Evolutionary conservation across 2,888 invertebrate genomes (phyloP), one percentile per base, ranked within the genome.

Genomic region (Cartodere bifasciata): DNA sequence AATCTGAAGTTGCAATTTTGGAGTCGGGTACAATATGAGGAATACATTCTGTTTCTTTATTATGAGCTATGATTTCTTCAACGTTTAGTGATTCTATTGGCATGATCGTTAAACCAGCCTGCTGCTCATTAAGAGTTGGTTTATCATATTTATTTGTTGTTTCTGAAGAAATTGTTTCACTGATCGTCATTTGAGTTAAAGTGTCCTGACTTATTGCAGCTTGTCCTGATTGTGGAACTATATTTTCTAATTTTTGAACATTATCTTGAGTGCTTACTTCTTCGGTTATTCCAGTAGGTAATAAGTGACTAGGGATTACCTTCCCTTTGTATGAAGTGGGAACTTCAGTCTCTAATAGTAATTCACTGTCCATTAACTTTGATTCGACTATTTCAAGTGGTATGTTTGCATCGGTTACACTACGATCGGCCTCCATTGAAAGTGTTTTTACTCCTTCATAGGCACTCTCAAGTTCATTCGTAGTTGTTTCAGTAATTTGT

Each of bases 341-440:
- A 30, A 64, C 45, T 37, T 67, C 66, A 35, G 37, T 42, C 36
- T 47, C 45, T 11, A 82, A 57, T 16, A 62, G 55, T 14, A 64
- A 65, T 60, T 83, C 84, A 39, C 66, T 70, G 56, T 85, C 83
- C 17, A 70, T 63, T 1, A 62, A 54, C 46, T 75, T 69, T 0
- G 69, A 71, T 55, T 80, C 70, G 29, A 61, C 67, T 3, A 83
- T 53, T 38, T 69, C 64, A 29, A 83, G 41, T 32, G 79, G 64
- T 42, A 69, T 64, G 43, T 75, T 70, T 2, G 75, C 65, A 40
- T 70, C 65, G 10, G 49, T 49, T 34, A 72, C 61, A 2, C 65
- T 55, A 32, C 51, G 52, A n/a, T 69, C 64, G 1, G 63, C 54
- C 12, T 47, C 50, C 17, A 52, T 54, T 23, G 52, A 41, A 34